These are phyloP conservation scores for Willowsia nigromaculata DNA, from an alignment of 2,888 invertebrate species.

Conservation along the genomic window DNA sequence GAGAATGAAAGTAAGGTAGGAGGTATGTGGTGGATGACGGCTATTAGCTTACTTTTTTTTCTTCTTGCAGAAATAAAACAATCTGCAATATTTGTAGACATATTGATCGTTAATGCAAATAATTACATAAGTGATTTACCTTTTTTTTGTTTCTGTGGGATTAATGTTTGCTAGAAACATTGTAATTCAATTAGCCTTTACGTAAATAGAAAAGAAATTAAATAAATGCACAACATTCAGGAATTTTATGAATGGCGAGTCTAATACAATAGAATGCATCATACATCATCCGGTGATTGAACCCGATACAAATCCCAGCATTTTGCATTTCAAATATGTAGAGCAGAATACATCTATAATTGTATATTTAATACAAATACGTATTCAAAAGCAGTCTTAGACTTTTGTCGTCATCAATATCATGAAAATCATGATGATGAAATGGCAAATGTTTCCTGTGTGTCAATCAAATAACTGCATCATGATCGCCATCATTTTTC, in stretches of 20 bases:
- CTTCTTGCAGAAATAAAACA: too few species aligned
- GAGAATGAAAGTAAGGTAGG: background rate
- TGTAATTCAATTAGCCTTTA: too few species aligned
- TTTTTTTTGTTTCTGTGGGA: too few species aligned
- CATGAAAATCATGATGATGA: constrained; percentile 3
- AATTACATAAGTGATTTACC: too few species aligned
- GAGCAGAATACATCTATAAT: background rate
- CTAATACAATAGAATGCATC: background rate
- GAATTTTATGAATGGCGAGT: too few species aligned
- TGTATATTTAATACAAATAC: background rate
- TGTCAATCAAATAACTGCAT: constrained; percentile 33
- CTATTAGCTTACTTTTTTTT: too few species aligned
- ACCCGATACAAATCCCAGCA: too few species aligned
- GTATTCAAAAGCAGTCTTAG: background rate
- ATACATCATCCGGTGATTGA: constrained; percentile 31
- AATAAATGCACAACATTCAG: too few species aligned
- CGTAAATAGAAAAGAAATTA: too few species aligned
- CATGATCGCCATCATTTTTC: background rate
- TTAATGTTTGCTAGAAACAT: too few species aligned
- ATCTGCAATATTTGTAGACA: too few species aligned
- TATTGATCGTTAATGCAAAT: too few species aligned
- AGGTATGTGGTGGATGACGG: background rate
- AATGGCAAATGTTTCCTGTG: constrained; percentile 22
- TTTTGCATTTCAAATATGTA: background rate
- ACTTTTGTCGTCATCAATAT: background rate